Evolutionary conservation across 2,113 vertebrate species (phyloP), one percentile per base, ranked within the genome.

Genomic region (Charina bottae): DNA sequence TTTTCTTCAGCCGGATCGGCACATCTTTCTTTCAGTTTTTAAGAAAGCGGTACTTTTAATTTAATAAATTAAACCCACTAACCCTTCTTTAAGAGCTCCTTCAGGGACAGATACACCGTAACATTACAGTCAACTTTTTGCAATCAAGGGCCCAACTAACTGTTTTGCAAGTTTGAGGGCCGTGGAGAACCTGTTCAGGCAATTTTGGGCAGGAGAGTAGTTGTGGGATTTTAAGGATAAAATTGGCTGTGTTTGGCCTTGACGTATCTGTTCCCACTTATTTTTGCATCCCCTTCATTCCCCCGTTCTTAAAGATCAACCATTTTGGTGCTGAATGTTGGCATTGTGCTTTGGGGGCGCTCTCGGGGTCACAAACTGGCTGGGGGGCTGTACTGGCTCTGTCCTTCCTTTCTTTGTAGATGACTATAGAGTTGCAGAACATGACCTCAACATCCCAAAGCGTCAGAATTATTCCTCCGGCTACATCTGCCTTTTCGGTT

Each of bases 381-480:
- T 37, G 68, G 6, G 6, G 17, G 68, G 15, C 33, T 21, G 6
- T 17, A 37, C 2, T 37, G 6, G 68, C 17, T 78, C 68, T 72
- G n/a, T 92, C 94, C 89, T 54, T 95, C 12, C 56, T 83, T 9
- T 37, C 28, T 62, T 62, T 93, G 2, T 94, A 99, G 99, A 98
- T 96, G 60, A 97, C 96, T 0, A 26, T 99, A 88, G 98, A 99
- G 88, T 96, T 99, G 88, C 98, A 97, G 95, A 99, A 99, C 68
- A 59, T 98, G 95, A 99, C 98, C 1, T 97, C 98, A 0, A 97
- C 97, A 11, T 97, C 98, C 95, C 98, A 98, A 10, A 96, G 96
- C 17, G 15, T 99, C 86, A 97, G 99, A 24, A 96, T 99, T 93
- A 97, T 99, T 88, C 99, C 99, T 0, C 99, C 99, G 0, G 97